Evolutionary conservation across 2,113 vertebrate genomes (phyloP).

Genomic region (Hemiprocne comata): DNA sequence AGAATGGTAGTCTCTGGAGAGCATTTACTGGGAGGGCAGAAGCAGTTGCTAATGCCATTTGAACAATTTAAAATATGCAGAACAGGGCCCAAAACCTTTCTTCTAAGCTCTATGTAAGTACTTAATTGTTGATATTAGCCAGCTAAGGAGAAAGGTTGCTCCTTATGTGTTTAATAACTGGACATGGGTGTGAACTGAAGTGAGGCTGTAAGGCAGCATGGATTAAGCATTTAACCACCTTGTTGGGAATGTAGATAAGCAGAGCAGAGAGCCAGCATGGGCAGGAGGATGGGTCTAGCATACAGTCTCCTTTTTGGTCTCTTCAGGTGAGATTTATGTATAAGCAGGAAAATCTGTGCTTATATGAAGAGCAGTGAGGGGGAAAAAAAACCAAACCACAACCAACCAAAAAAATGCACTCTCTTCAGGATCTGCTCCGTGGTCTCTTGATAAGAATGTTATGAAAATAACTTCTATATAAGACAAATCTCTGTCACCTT

Average conservation of each 20-base stretch:
- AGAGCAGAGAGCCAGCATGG: not conserved
- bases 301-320: not conserved
- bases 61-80: not conserved
- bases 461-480: not conserved
- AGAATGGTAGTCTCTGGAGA: accelerated
- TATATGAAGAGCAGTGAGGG: not conserved
- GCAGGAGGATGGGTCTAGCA: not conserved
- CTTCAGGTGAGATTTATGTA: not conserved
- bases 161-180: not conserved
- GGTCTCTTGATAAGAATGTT: not conserved
- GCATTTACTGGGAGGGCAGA: not conserved
- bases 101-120: not conserved
- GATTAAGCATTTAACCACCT: not conserved
- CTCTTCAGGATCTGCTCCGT: not conserved
- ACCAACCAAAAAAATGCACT: not conserved
- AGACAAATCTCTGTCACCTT: constrained; percentile 35
- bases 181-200: not conserved
- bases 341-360: not conserved
- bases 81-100: not conserved
- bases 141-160: not conserved
- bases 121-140: not conserved
- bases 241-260: no score
- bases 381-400: no score
- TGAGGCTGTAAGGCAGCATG: not conserved
- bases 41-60: not conserved